These are phyloP conservation scores for Scelioninae gen. 1 DNA, from an alignment of 2,888 invertebrate genomes.

Conservation along the genomic window DNA sequence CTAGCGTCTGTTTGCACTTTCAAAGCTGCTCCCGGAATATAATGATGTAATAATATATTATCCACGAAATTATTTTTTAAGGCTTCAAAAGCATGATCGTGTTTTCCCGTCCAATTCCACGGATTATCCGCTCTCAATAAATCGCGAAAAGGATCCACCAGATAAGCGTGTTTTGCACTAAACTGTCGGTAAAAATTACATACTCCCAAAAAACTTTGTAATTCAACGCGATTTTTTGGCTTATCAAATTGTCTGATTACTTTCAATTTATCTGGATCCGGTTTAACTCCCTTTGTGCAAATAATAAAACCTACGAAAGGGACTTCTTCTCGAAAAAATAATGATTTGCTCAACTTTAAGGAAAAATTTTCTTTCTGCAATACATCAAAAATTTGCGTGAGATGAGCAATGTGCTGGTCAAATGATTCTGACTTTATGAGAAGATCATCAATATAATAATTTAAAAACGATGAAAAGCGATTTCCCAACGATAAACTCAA, in stretches of 20 bases:
- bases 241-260: not conserved
- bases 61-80: not conserved
- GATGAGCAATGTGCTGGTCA: constrained; percentile 69
- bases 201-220: constrained; percentile 68
- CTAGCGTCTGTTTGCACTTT: constrained; percentile 59
- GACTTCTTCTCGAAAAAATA: too few relatives aligned
- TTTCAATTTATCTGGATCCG: not conserved
- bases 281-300: not conserved
- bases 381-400: constrained; percentile 52
- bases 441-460: constrained; percentile 54
- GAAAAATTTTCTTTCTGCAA: constrained; percentile 70
- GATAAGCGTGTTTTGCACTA: constrained; percentile 1
- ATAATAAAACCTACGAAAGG: not conserved
- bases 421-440: constrained; percentile 61
- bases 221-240: constrained; percentile 27
- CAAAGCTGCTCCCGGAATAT: constrained; percentile 18
- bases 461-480: constrained; percentile 7
- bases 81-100: not conserved
- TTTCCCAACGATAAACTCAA: not conserved
- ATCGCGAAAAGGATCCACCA: constrained; percentile 29
- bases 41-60: not conserved
- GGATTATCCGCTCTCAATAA: constrained; percentile 15
- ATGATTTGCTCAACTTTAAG: constrained; percentile 20
- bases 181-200: constrained; percentile 56
- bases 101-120: constrained; percentile 44